phyloP scores from a whole-genome alignment of 2,113 vertebrate genomes.

The Apteryx owenii region DNA sequence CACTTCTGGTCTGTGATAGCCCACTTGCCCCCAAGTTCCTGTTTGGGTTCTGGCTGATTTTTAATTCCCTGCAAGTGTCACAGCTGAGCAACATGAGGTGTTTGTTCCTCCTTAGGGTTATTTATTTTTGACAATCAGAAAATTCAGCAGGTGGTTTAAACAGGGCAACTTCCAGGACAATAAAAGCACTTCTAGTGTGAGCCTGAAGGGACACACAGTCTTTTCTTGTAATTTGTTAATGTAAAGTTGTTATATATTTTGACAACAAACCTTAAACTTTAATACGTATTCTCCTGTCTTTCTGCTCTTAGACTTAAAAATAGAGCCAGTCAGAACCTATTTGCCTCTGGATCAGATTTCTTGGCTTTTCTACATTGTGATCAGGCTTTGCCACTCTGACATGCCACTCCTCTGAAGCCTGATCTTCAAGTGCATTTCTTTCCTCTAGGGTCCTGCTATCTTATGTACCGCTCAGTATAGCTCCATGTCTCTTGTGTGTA shows the following conservation, averaged over 20 bases:
- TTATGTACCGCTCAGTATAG: not conserved
- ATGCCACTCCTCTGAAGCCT: not conserved
- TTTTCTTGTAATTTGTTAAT: not conserved
- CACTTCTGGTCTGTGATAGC: not conserved
- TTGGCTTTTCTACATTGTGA: not conserved
- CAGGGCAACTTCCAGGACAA: not conserved
- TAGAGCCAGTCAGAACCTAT: not conserved
- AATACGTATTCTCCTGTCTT: not conserved
- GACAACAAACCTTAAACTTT: not conserved
- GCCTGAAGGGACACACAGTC: not conserved
- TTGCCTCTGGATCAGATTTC: not conserved
- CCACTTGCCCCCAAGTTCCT: not conserved
- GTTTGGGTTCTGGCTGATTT: not conserved
- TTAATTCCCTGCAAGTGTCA: not conserved
- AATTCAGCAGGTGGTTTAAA: not conserved
- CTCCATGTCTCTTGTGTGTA: rapidly evolving
- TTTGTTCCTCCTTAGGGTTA: not conserved
- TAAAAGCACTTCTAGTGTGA: not conserved
- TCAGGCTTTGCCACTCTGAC: not conserved
- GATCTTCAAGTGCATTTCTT: not conserved
- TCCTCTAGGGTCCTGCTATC: not conserved
- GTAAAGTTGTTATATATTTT: not conserved
- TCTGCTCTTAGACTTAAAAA: not conserved
- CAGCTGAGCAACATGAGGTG: not conserved
- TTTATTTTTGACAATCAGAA: not conserved